Conservation (phyloP, 2,888 invertebrate species). For the Chrysomela aeneicollis region DNA sequence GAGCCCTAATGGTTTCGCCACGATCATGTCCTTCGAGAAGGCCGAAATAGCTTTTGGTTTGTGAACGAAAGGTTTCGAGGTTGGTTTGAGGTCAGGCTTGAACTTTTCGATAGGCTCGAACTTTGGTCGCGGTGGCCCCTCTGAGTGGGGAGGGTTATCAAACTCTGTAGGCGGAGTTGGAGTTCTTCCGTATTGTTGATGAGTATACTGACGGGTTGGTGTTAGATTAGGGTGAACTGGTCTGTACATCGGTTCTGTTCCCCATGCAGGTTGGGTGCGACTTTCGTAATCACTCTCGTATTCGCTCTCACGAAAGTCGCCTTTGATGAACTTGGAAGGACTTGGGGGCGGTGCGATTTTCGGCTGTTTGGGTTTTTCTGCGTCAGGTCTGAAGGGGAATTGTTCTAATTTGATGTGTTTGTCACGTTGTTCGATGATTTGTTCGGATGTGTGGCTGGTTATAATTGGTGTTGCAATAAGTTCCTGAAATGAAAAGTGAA, state of each 20-base stretch:
- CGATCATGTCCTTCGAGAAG: constrained; percentile 48
- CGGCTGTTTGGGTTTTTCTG: constrained; percentile 54
- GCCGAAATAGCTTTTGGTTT: constrained; percentile 66
- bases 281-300: constrained; percentile 77
- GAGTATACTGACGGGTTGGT: constrained; percentile 62
- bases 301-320: constrained; percentile 73
- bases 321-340: constrained; percentile 72
- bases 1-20: constrained; percentile 58
- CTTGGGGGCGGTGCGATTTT: constrained; percentile 66
- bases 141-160: constrained; percentile 62
- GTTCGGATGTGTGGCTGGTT: constrained; percentile 60
- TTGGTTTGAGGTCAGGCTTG: constrained; percentile 58
- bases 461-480: constrained; percentile 63
- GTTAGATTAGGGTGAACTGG: constrained; percentile 66
- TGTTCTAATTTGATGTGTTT: constrained; percentile 60
- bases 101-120: constrained; percentile 67
- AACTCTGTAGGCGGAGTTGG: constrained; percentile 69
- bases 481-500: constrained; percentile 60
- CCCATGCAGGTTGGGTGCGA: constrained; percentile 70
- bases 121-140: constrained; percentile 63
- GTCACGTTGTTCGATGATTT: constrained; percentile 53
- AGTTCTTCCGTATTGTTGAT: constrained; percentile 62
- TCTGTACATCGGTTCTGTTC: constrained; percentile 67
- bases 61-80: constrained; percentile 60
- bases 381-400: constrained; percentile 61